Percentiles rank a stretch among this genome's conserved stretches.
Evolutionary conservation across 2,888 invertebrate species (phyloP).

Genomic region (Pycnomerus fuliginosus): DNA sequence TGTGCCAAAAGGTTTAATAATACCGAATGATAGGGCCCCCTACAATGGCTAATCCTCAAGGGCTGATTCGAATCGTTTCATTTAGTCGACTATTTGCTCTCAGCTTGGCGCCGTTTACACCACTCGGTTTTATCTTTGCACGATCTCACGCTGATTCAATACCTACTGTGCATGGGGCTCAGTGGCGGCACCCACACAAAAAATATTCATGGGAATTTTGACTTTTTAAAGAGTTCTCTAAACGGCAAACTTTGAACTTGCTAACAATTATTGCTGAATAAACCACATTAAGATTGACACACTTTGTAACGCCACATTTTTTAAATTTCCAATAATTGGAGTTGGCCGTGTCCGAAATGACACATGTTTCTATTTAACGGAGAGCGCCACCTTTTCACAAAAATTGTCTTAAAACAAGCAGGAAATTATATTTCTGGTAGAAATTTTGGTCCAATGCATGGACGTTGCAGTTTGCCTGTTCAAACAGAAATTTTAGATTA

Average conservation of each 20-base stretch:
- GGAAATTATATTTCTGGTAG: too few species aligned
- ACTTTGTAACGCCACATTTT: not conserved
- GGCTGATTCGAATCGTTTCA: slow-evolving; percentile 42
- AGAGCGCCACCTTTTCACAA: too few species aligned
- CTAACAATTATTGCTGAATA: not conserved
- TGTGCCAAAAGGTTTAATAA: slow-evolving; percentile 42
- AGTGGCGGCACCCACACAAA: not conserved
- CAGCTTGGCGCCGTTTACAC: slow-evolving; percentile 46
- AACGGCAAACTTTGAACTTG: not conserved
- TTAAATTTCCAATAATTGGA: slow-evolving; percentile 1
- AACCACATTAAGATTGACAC: not conserved
- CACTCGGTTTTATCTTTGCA: slow-evolving; percentile 40
- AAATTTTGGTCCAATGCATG: too few species aligned
- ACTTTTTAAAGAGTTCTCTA: not conserved
- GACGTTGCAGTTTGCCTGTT: too few species aligned
- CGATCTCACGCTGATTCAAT: slow-evolving; percentile 38
- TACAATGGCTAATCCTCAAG: slow-evolving; percentile 43
- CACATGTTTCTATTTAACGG: not conserved
- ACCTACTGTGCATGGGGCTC: slow-evolving; percentile 2
- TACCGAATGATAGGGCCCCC: slow-evolving; percentile 36
- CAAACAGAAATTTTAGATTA: too few species aligned
- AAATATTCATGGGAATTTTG: not conserved
- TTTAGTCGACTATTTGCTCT: slow-evolving; percentile 44
- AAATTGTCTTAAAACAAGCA: too few species aligned
- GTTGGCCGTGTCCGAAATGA: too few species aligned